Conservation (phyloP, 2,888 invertebrate species). For the Hesperia comma region DNA sequence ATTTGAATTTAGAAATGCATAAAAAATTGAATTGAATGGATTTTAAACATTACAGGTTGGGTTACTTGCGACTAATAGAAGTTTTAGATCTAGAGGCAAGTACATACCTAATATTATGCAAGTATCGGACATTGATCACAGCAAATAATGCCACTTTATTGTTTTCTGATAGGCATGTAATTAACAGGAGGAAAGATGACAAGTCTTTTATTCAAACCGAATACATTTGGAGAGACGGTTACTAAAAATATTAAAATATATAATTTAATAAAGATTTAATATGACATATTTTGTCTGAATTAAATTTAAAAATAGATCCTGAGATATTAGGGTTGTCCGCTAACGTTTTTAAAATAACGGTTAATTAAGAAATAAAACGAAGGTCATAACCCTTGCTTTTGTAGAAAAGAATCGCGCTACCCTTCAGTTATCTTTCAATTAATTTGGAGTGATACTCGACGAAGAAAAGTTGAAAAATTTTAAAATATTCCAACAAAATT, state of each 20-base stretch:
- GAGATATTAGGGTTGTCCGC: constrained; percentile 40
- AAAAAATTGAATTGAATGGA: not conserved
- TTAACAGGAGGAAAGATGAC: too few relatives aligned
- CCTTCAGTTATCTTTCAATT: constrained; percentile 77
- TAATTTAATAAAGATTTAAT: too few relatives aligned
- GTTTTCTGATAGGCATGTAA: too few relatives aligned
- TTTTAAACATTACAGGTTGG: too few relatives aligned
- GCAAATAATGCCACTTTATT: too few relatives aligned
- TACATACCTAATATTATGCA: too few relatives aligned
- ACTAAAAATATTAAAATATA: too few relatives aligned
- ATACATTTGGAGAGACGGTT: too few relatives aligned
- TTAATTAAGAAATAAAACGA: constrained; percentile 68
- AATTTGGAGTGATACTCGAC: constrained; percentile 55
- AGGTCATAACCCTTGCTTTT: constrained; percentile 68
- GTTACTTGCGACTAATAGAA: too few relatives aligned
- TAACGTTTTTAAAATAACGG: constrained; percentile 39
- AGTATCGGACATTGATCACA: too few relatives aligned
- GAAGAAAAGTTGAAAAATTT: constrained; percentile 19
- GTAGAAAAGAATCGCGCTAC: constrained; percentile 59
- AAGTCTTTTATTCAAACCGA: too few relatives aligned
- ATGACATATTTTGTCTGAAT: constrained; percentile 3
- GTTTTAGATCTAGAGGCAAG: too few relatives aligned
- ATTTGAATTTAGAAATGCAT: constrained; percentile 1
- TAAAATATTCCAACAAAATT: constrained; percentile 25
- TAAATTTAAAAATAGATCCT: constrained; percentile 27